These are phyloP conservation scores for Astyanax mexicanus DNA, from an alignment of 2,797 vertebrate species.

Conservation along the genomic window DNA sequence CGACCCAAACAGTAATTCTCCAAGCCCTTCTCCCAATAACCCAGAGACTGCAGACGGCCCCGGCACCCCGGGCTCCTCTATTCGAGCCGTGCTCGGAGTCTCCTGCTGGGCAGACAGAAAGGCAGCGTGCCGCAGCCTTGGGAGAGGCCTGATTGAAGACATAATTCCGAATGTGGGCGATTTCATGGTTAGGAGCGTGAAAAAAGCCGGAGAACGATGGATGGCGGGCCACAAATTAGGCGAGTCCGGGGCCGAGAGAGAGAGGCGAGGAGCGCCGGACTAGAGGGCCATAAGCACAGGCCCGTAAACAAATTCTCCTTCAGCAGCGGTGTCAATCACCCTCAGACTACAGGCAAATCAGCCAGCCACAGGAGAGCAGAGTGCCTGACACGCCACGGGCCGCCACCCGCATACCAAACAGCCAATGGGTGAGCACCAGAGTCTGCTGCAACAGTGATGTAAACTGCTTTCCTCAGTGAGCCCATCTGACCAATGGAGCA, in stretches of 20 bases:
- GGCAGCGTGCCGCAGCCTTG: slow-evolving; percentile 63
- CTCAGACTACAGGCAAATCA: slow-evolving; percentile 60
- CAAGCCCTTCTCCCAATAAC: neutral
- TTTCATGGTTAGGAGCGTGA: slow-evolving; percentile 78
- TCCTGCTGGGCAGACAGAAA: slow-evolving; percentile 59
- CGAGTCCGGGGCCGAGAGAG: slow-evolving; percentile 19
- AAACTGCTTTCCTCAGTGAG: neutral
- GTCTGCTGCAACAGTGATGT: slow-evolving; percentile 9
- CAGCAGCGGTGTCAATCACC: slow-evolving; percentile 63
- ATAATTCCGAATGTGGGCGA: slow-evolving; percentile 76
- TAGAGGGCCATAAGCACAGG: slow-evolving; percentile 5
- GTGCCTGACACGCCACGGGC: neutral
- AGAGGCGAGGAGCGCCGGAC: slow-evolving; percentile 6
- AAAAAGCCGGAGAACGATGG: slow-evolving; percentile 70
- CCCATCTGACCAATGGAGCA: neutral
- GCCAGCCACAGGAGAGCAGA: slow-evolving; percentile 2
- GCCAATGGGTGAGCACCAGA: neutral
- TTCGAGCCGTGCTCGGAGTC: slow-evolving; percentile 41
- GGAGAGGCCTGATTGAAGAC: slow-evolving; percentile 79
- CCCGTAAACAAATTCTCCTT: slow-evolving; percentile 64
- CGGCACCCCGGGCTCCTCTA: slow-evolving; percentile 65
- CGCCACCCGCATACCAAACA: slow-evolving; percentile 12
- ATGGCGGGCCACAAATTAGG: slow-evolving; percentile 59
- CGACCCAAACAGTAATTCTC: slow-evolving; percentile 1
- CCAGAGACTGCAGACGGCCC: slow-evolving; percentile 29